Conservation (phyloP, 2,797 vertebrate species). For the Anguilla megastoma region DNA sequence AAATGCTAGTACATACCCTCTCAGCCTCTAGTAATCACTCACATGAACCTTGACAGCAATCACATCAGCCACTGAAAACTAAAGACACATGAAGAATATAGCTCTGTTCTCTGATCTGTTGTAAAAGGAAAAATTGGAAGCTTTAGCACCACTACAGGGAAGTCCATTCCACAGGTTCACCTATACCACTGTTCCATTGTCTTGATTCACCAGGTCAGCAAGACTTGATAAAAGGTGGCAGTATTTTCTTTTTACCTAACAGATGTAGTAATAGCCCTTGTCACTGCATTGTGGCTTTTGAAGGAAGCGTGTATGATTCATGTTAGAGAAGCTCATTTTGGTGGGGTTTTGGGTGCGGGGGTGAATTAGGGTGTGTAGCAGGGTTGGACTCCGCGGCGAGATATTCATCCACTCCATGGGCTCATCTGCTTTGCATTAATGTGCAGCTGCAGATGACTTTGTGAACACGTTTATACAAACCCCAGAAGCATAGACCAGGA, state of each 20-base stretch:
- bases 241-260: neutral
- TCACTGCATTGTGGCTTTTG: neutral
- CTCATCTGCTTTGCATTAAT: constrained; percentile 84
- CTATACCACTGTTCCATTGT: neutral
- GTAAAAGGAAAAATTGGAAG: neutral
- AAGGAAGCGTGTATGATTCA: constrained; percentile 57
- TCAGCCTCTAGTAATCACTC: neutral
- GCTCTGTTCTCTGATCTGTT: neutral
- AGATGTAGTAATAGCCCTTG: neutral
- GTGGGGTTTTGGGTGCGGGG: constrained; percentile 33
- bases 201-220: neutral
- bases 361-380: neutral
- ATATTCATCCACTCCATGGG: constrained; percentile 61
- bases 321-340: constrained; percentile 64
- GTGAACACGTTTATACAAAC: constrained; percentile 75
- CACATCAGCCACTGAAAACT: neutral
- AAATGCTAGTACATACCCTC: neutral
- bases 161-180: neutral
- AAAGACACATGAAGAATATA: neutral
- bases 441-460: constrained; percentile 77
- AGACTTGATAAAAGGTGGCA: neutral
- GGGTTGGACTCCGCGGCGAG: constrained; percentile 50
- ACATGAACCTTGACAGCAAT: neutral
- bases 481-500: constrained; percentile 68
- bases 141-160: neutral